Evolutionary conservation across 2,113 vertebrate species (phyloP), one percentile per base, ranked within the genome.

Genomic region (Pyxicephalus adspersus): DNA sequence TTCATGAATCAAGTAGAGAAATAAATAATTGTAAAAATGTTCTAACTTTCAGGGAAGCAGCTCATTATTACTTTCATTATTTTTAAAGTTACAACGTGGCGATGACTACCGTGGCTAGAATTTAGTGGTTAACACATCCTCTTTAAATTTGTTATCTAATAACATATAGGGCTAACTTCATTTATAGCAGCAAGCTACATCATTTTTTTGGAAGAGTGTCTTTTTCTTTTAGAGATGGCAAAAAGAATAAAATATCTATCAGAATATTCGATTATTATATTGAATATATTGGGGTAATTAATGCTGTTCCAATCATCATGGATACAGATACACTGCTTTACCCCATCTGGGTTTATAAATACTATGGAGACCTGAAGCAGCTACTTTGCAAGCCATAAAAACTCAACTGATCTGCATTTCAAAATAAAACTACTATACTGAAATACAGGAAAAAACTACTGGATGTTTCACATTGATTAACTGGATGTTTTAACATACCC

Each of bases 41-140:
- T 74, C 51, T 74, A 60, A 38, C 60, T 66, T 82, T 57, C 26
- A 82, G 29, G 80, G 55, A 82, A 66, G 61, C 71, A 75, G 80
- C 71, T 54, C 61, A 66, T 55, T 45, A 29, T 50, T 65, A 19
- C 23, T 50, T 68, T 34, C 26, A 28, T 66, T 38, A 45, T 68
- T 22, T 26, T 31, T 54, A 5, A 20, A 64, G 38, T 38, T 74
- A 75, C 50, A 28, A 11, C 23, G 45, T 57, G 34, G 45, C 28
- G 34, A 66, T 38, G 31, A 66, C 61, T 64, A 19, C 2, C 19
- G 26, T 74, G 61, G 29, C 29, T 66, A 58, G 29, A 82, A 66
- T 82, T 74, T 74, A 82, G 80, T 82, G 80, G 80, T 82, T 82
- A 81, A 81, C 19, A 58, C 65, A 81, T 81, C 68, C 26, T 57